Conservation (phyloP, 2,797 vertebrate species). For the Myotis pilosus region DNA sequence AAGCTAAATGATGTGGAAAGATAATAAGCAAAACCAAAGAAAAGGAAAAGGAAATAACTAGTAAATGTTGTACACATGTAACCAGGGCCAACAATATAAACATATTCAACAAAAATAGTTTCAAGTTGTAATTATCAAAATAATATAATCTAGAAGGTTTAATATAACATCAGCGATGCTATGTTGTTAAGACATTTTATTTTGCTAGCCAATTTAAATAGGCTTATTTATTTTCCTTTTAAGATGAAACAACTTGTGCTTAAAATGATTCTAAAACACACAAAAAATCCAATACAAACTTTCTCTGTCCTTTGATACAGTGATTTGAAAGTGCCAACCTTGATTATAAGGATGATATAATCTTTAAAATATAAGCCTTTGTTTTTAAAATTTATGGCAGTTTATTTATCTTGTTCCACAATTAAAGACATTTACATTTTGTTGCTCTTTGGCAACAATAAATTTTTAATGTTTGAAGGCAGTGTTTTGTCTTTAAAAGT, state of each 20-base stretch:
- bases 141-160: not conserved
- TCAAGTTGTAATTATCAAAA: not conserved
- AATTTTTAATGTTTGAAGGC: not conserved
- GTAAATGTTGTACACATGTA: not conserved
- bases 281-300: not conserved
- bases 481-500: not conserved
- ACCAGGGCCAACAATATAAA: not conserved
- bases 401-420: not conserved
- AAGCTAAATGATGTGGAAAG: conserved; percentile 68
- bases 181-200: not conserved
- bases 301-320: not conserved
- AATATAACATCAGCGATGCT: not conserved
- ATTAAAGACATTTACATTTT: not conserved
- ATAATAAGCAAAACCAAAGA: conserved; percentile 54
- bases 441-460: not conserved
- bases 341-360: not conserved
- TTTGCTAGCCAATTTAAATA: not conserved
- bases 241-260: not conserved
- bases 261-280: not conserved
- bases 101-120: not conserved
- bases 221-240: not conserved
- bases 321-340: not conserved
- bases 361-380: not conserved
- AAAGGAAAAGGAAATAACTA: conserved; percentile 14
- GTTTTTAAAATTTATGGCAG: not conserved